These are phyloP conservation scores for Ophion obscuratus DNA, from an alignment of 2,888 invertebrate species.

Conservation along the genomic window DNA sequence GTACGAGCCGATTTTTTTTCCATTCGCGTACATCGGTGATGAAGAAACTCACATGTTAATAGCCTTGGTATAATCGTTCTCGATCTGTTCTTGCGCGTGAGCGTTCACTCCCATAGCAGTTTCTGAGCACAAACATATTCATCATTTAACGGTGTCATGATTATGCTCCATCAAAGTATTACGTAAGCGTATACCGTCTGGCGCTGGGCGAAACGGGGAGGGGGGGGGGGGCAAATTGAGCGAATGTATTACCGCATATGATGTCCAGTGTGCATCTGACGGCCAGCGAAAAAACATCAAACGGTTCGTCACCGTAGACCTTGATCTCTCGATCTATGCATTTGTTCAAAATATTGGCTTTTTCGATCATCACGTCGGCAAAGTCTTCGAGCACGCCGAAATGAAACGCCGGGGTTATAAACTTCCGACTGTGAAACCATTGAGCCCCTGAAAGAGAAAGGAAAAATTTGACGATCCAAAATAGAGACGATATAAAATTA, in stretches of 20 bases:
- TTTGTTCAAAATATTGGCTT: conserved; percentile 84
- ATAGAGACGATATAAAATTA: background rate
- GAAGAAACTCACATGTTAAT: conserved; percentile 83
- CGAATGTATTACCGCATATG: conserved; percentile 82
- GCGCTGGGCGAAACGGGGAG: no score
- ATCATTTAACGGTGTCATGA: background rate
- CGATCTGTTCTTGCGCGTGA: conserved; percentile 84
- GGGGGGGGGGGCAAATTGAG: no score
- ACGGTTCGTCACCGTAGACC: conserved; percentile 68
- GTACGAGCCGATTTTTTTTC: no score
- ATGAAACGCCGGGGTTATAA: conserved; percentile 86
- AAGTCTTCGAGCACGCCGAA: conserved; percentile 85
- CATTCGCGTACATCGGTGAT: background rate
- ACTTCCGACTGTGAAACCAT: conserved; percentile 85
- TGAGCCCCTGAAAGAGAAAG: conserved; percentile 79
- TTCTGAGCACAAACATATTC: conserved; percentile 80
- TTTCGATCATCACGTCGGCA: conserved; percentile 84
- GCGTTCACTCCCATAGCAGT: conserved; percentile 88
- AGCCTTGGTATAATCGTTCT: conserved; percentile 85
- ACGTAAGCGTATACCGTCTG: no score
- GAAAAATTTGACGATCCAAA: background rate
- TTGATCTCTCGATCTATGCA: conserved; percentile 67
- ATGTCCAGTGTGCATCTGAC: conserved; percentile 85
- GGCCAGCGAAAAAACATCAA: conserved; percentile 85
- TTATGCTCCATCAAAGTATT: no score